These are phyloP conservation scores for Coelopa pilipes DNA, from an alignment of 2,888 invertebrate genomes.

Conservation along the genomic window DNA sequence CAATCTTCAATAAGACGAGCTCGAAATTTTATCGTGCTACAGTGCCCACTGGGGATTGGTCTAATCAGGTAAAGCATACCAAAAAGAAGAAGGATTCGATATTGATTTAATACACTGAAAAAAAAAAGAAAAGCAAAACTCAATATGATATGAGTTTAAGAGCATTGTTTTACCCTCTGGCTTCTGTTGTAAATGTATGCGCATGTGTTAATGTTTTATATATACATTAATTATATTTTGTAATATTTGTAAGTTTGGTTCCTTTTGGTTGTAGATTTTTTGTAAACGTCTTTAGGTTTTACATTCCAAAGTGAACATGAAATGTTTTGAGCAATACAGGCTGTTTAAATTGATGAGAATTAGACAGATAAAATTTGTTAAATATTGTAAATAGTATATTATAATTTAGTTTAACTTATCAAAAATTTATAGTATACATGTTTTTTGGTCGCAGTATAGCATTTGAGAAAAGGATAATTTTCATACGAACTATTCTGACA, in stretches of 20 bases:
- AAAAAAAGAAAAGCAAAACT: constrained; percentile 1
- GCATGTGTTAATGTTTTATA: constrained; percentile 8
- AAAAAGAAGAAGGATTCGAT: constrained; percentile 63
- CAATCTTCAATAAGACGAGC: constrained; percentile 97
- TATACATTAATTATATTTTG: neutral
- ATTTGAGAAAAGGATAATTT: no score
- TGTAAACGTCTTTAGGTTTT: constrained; percentile 33
- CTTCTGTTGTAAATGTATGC: neutral
- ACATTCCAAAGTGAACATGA: constrained; percentile 29
- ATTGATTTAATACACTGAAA: constrained; percentile 22
- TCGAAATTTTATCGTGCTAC: constrained; percentile 87
- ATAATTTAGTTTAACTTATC: no score
- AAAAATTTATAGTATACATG: no score
- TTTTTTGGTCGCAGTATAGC: no score
- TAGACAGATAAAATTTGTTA: neutral
- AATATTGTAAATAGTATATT: neutral
- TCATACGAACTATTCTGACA: no score
- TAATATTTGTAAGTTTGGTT: constrained; percentile 13
- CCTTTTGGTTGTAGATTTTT: constrained; percentile 15
- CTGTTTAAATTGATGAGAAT: neutral
- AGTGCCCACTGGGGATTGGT: constrained; percentile 91
- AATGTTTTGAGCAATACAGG: neutral
- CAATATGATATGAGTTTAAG: neutral
- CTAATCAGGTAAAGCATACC: constrained; percentile 72
- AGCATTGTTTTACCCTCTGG: neutral